Base-by-base conservation (phyloP, 2,888 invertebrate species). In the Drosophila neonasuta region DNA sequence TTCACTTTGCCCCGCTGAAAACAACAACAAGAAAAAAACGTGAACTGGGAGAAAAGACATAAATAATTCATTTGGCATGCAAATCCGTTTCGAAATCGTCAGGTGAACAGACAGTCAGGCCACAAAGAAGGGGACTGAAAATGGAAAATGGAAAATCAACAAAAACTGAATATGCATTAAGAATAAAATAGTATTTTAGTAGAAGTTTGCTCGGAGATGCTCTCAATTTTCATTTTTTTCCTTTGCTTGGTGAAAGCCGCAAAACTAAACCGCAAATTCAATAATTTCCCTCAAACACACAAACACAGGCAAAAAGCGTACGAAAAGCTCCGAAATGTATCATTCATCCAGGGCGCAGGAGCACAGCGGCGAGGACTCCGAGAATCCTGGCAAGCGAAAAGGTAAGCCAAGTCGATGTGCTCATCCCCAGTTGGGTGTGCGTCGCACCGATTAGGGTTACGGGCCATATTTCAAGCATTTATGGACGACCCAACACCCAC, bases 371-470 rank as follows among this genome's bases (percentile, higher is more conserved):
- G 90, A 90, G 79, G 91, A 91, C 76, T 79, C 88, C 69, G 91
- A 91, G 85, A 91, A 90, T 89, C 90, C 90, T 45, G 90, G 90
- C 74, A 91, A 91, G 77, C 89, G 91, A 83, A 91, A 91, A 91
- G 91, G 91, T 91, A 79, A 82, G 81, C 70, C 73, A 75, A 72
- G 70, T 56, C 67, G 65, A 69, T 64, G 60, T 60, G 62, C 71
- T 58, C 67, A 71, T 68, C 71, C 57, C 59, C 46, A 52, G 42
- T 44, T 39, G 56, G 44, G 50, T 49, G 55, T 80, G 79, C 77
- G 56, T 51, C 58, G 56, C 63, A 52, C 45, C 80, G 86, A 88
- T 89, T 88, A 88, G 87, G 79, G 85, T 79, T 81, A 80, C 77
- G 76, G 76, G 78, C 70, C 78, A 83, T 82, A 80, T 83, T 83